Conservation (phyloP, 1,140 invertebrate species). For the Fopius arisanus region DNA sequence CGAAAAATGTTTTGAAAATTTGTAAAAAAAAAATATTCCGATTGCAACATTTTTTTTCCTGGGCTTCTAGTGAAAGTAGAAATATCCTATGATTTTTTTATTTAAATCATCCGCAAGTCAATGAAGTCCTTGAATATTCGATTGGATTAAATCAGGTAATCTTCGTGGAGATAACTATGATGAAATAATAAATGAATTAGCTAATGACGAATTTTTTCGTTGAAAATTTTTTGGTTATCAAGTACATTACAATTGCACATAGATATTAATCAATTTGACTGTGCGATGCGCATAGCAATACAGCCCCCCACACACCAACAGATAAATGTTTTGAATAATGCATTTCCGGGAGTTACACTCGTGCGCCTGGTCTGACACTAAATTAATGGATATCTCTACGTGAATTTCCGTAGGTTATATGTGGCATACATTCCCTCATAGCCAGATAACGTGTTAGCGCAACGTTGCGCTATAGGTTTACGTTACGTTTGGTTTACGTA, state of each 20-base stretch:
- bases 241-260: conserved; percentile 29
- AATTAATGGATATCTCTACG: conserved; percentile 38
- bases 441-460: conserved; percentile 3
- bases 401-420: conserved; percentile 30
- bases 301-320: background rate
- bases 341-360: conserved; percentile 24
- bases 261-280: conserved; percentile 34
- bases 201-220: too few relatives aligned
- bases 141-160: too few relatives aligned
- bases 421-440: conserved; percentile 7
- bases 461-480: background rate
- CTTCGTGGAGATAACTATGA: too few relatives aligned
- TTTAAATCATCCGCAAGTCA: too few relatives aligned
- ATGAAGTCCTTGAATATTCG: too few relatives aligned
- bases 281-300: background rate
- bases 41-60: too few relatives aligned
- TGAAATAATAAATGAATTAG: too few relatives aligned
- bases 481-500: conserved; percentile 18
- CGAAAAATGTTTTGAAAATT: too few relatives aligned
- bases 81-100: too few relatives aligned
- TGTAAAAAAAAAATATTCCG: too few relatives aligned
- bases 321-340: conserved; percentile 40
- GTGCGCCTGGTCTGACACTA: conserved; percentile 33
- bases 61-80: too few relatives aligned
- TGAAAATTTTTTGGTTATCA: background rate